Conservation (phyloP, 2,888 invertebrate genomes). For the Drepana falcataria region DNA sequence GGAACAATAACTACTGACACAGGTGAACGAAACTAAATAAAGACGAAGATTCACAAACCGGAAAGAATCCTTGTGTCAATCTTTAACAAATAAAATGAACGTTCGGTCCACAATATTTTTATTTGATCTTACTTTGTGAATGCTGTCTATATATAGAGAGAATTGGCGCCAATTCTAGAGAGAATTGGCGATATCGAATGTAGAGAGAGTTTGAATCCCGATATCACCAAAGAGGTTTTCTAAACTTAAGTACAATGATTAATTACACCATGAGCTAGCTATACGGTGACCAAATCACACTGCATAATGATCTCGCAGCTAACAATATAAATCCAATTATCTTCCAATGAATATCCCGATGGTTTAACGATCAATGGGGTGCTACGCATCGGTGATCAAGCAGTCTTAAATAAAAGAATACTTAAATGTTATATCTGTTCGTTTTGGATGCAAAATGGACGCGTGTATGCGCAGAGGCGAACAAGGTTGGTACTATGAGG, state of each 20-base stretch:
- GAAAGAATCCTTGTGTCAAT: too few species aligned
- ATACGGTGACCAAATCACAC: constrained; percentile 14
- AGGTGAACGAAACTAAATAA: background rate
- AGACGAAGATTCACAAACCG: too few species aligned
- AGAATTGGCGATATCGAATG: too few species aligned
- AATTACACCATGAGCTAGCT: too few species aligned
- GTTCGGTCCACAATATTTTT: too few species aligned
- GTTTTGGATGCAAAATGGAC: constrained; percentile 37
- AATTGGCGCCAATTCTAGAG: too few species aligned
- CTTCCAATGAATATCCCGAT: constrained; percentile 50
- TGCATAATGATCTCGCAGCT: constrained; percentile 38
- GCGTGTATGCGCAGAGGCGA: constrained; percentile 40
- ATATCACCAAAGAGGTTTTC: too few species aligned
- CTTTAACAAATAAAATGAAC: too few species aligned
- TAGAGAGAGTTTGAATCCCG: too few species aligned
- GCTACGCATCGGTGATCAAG: constrained; percentile 30
- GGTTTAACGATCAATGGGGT: constrained; percentile 27
- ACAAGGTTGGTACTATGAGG: background rate
- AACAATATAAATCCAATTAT: constrained; percentile 44
- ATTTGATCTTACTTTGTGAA: too few species aligned
- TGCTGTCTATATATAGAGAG: too few species aligned
- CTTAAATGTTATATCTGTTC: constrained; percentile 21
- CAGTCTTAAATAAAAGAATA: constrained; percentile 25
- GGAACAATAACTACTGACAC: constrained; percentile 14
- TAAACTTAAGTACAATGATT: too few species aligned